Percentiles rank a stretch among this genome's conserved stretches.
Conservation (phyloP, 2,113 vertebrate genomes). For the Rhadina sibilatrix region DNA sequence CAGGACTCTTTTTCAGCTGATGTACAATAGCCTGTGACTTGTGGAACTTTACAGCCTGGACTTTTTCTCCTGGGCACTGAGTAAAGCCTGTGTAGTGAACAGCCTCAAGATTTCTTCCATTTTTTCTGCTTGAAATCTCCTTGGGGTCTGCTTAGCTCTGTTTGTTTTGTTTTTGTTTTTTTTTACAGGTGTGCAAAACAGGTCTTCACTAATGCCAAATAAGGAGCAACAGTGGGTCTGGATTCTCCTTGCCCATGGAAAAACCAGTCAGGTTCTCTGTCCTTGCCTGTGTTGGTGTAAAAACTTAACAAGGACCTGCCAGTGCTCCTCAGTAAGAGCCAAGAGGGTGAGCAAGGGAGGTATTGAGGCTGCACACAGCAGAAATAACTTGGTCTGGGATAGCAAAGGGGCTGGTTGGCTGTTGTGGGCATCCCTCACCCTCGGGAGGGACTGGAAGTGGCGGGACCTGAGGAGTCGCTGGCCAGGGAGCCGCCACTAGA, state of each 20-base stretch:
- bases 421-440: neutral
- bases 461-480: accelerated
- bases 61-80: neutral
- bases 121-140: constrained; percentile 14
- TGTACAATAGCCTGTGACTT: accelerated
- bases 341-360: neutral
- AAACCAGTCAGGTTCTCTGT: neutral
- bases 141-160: neutral
- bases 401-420: accelerated
- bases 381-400: neutral
- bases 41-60: neutral
- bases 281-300: accelerated
- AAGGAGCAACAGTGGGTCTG: neutral
- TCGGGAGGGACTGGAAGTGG: neutral
- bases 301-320: neutral
- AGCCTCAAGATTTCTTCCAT: neutral
- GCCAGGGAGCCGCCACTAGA: neutral
- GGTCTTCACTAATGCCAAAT: neutral
- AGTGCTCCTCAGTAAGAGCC: neutral
- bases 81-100: neutral
- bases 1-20: neutral
- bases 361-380: neutral
- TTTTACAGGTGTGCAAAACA: neutral
- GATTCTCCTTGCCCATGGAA: neutral
- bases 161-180: neutral